Evolutionary conservation across 1,140 invertebrate species (phyloP).

Genomic region (Drosophila busckii): DNA sequence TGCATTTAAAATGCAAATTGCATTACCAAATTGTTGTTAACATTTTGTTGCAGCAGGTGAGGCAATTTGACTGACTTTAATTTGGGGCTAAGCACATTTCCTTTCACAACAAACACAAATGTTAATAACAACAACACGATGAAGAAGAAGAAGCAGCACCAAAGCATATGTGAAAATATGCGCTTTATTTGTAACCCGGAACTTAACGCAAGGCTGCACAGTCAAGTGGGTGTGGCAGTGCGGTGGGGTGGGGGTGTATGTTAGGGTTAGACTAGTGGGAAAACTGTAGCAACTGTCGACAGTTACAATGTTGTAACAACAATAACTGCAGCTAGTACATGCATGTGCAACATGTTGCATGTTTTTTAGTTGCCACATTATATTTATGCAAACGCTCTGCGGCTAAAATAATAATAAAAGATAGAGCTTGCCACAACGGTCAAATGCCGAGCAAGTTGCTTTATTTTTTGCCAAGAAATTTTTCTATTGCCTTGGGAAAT

Average conservation of each 20-base stretch:
- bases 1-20: constrained; percentile 28
- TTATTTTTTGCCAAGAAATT: constrained; percentile 8
- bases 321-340: constrained; percentile 25
- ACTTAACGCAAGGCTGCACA: constrained; percentile 45
- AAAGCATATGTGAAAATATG: constrained; percentile 41
- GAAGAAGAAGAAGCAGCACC: constrained; percentile 1
- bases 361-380: constrained; percentile 37
- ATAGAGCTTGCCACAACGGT: constrained; percentile 42
- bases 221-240: background rate
- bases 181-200: constrained; percentile 37
- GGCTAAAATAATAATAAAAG: constrained; percentile 16
- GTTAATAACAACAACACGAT: background rate
- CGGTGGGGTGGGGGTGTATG: background rate
- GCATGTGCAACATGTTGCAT: constrained; percentile 77
- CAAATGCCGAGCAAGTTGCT: constrained; percentile 40
- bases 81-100: constrained; percentile 28
- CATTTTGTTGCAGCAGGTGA: too few species aligned
- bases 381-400: constrained; percentile 46
- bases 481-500: constrained; percentile 45
- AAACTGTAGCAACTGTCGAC: constrained; percentile 35
- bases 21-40: constrained; percentile 16
- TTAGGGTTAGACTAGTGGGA: constrained; percentile 13
- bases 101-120: constrained; percentile 21
- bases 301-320: constrained; percentile 48
- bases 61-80: constrained; percentile 11